Conservation (phyloP, 2,888 invertebrate genomes). For the Neuroscelio doddi region DNA sequence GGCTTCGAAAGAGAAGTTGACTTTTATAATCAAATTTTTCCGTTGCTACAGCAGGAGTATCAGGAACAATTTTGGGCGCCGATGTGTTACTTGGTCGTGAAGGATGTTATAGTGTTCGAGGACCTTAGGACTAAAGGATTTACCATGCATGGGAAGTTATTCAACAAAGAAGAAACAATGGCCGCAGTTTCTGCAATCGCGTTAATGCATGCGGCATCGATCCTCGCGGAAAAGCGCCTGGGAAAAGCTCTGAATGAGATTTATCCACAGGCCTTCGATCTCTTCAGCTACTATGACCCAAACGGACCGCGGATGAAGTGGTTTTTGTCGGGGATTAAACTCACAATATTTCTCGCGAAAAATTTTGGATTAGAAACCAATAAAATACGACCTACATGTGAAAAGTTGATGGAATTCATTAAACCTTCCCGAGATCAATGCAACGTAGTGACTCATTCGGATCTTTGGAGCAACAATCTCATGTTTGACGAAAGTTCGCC, state of each 20-base stretch:
- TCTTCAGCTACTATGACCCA: background rate
- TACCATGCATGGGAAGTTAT: constrained; percentile 46
- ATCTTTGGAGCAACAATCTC: constrained; percentile 78
- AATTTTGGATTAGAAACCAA: background rate
- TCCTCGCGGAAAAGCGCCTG: constrained; percentile 52
- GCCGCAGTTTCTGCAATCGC: constrained; percentile 57
- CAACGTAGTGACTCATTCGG: constrained; percentile 76
- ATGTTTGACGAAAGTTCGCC: constrained; percentile 71
- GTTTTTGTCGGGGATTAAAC: background rate
- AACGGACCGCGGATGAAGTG: background rate
- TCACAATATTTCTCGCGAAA: background rate
- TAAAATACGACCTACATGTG: constrained; percentile 6
- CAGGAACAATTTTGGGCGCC: constrained; percentile 58
- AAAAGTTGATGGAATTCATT: background rate
- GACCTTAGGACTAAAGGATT: constrained; percentile 65
- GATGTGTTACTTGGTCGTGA: constrained; percentile 61
- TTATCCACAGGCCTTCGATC: constrained; percentile 4
- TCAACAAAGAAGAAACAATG: constrained; percentile 49
- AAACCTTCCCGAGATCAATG: constrained; percentile 16
- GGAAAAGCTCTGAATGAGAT: constrained; percentile 1
- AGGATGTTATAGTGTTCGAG: constrained; percentile 68
- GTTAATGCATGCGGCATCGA: constrained; percentile 57
- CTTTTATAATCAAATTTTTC: constrained; percentile 71
- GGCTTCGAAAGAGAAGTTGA: constrained; percentile 73
- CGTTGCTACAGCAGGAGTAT: constrained; percentile 61